These are phyloP conservation scores for Ectropis grisescens DNA, from an alignment of 1,140 invertebrate genomes.

Conservation along the genomic window DNA sequence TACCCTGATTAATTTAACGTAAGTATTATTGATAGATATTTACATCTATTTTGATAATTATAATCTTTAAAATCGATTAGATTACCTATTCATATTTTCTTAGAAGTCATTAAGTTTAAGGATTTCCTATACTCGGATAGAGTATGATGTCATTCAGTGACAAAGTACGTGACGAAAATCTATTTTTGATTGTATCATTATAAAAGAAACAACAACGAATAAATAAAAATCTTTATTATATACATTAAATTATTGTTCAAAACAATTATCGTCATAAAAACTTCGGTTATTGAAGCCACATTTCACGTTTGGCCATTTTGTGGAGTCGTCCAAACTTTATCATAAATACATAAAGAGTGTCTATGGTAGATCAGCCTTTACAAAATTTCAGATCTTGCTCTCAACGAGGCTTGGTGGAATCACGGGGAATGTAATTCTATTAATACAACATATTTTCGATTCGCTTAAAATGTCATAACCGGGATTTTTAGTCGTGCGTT, in stretches of 20 bases:
- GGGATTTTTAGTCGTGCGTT: conserved; percentile 50
- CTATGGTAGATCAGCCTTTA: conserved; percentile 44
- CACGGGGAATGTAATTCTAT: conserved; percentile 44
- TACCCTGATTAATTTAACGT: too few species aligned
- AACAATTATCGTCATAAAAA: conserved; percentile 54
- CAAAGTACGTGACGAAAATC: too few species aligned
- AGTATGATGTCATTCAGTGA: too few species aligned
- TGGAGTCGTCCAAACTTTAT: conserved; percentile 28
- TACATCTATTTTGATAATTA: too few species aligned
- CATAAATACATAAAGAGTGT: conserved; percentile 41
- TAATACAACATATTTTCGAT: conserved; percentile 35
- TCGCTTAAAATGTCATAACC: conserved; percentile 31
- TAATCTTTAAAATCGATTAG: too few species aligned
- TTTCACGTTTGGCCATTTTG: conserved; percentile 28
- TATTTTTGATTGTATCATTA: too few species aligned
- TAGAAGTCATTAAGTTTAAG: too few species aligned
- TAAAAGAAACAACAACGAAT: conserved; percentile 11
- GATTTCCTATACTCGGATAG: too few species aligned
- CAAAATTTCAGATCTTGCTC: conserved; percentile 43
- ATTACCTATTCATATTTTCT: too few species aligned
- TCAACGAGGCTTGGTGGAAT: conserved; percentile 29
- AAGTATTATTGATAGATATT: too few species aligned
- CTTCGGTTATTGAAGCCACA: conserved; percentile 60
- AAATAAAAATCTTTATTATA: conserved; percentile 67
- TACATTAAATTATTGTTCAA: conserved; percentile 65